Base-by-base conservation (phyloP, 2,888 invertebrate species). In the Chorisops tibialis region DNA sequence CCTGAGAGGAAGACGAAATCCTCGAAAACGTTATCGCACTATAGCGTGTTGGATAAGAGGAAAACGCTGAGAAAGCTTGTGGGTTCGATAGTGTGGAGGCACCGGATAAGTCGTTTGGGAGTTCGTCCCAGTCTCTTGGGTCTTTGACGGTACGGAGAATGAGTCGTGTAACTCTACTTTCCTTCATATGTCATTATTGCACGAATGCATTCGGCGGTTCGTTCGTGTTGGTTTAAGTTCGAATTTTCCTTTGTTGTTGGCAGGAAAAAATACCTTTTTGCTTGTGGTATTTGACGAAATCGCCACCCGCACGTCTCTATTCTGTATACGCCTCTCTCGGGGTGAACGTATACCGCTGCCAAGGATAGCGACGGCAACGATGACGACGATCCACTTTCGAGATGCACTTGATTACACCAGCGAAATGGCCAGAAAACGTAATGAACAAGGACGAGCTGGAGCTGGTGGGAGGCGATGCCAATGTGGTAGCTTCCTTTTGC, bases 11-110 rank as follows among this genome's bases (percentile, higher is more conserved):
- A 30, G 30, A 30, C 30, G 30, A 30, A 30, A 30, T 30, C 30
- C 3, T 30, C 30, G 30, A 30, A 30, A 30, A 30, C 30, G 30
- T 30, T 30, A 30, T 30, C 30, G 30, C 9, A 30, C 30, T 30
- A 30, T 1, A 30, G 30, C 30, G 7, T 41, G 18, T 12, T 2
- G 41, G 41, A 5, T 41, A 18, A 16, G 18, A 18, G 14, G 41
- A 41, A 41, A 41, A 41, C 14, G 30, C 30, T 56, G 56, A 56
- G 56, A 56, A 56, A 56, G 56, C 56, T 56, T 56, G 11, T 12
- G 30, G 43, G 56, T 56, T 56, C 56, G 56, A 56, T 56, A 56
- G 30, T 30, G 56, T 16, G 56, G 56, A 30, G 56, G 56, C 56
- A 56, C 43, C 45, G 45, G 45, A 21, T 43, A 56, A 56, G 56